Evolutionary conservation across 1,140 invertebrate species (phyloP), one percentile per base, ranked within the genome.

Genomic region (Diorhabda elongata): DNA sequence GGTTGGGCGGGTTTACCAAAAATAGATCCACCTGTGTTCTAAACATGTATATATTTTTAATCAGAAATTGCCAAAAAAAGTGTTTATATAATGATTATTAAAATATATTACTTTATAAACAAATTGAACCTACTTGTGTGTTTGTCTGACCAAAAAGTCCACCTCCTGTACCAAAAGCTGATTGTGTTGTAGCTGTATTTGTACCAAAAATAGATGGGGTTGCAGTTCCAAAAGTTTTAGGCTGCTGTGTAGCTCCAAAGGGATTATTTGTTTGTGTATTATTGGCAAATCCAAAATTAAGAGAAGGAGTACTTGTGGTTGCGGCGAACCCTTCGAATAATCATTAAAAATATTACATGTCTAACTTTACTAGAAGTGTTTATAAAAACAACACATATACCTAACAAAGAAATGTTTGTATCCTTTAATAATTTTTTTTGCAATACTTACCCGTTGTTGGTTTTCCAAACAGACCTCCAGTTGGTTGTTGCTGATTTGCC

Each of bases 201-300:
- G 81, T 8, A 9, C 85, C 86, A 80, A 89, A 88, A 3, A 88
- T 71, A 42, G 77, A 69, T 47, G 70, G 77, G 43, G 80, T 78
- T 57, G 61, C 79, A 9, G 77, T 71, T n/a, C 84, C 83, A 69
- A 85, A 85, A 5, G 83, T 74, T 71, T 76, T 75, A 3, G 64
- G 65, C 41, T 68, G 58, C 58, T 75, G 64, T 69, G 68, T 69
- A 59, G 74, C 64, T 26, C 74, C 74, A 69, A 77, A 76, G 7
- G 73, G 71, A 58, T 73, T 76, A 4, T 71, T 66, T 52, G 71
- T 69, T 60, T 68, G 68, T 3, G 76, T 72, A 11, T 76, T 71
- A 26, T 76, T 73, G 8, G 81, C 82, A 75, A 83, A 84, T 11
- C 73, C 75, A 62, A 73, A 76, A 72, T n/a, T 64, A 43, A 47